Evolutionary conservation across 92 coral and sea anemone species (phyloP), one percentile per base, ranked within the genome.

Genomic region (Heliopora coerulea): DNA sequence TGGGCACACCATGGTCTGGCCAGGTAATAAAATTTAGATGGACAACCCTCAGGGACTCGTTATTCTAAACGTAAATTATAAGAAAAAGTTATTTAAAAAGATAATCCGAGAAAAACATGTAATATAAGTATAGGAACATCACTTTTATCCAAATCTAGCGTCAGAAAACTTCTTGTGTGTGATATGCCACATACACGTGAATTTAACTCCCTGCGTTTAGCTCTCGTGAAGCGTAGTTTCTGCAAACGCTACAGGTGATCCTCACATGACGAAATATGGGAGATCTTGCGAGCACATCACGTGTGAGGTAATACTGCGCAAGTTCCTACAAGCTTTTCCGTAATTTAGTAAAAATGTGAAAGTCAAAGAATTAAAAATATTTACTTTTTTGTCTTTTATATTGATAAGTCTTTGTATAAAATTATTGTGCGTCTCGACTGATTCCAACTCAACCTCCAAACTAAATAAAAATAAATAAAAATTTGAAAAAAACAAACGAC

Each of bases 1-100:
- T 90, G 6, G 97, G 96, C 5, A 92, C 97, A 29, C 96, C 97
- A 54, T 92, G 97, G 65, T 92, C 97, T 27, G 97, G 97, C 97
- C 97, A 92, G 27, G 69, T 67, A 1, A 65, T 80, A 54, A 87
- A 92, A 64, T 90, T 87, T 5, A 92, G 83, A 52, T 92, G 97
- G 8, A 82, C 85, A 15, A 92, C 82, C 19, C 78, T 78, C 33
- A 87, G 78, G 49, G 86, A 80, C 52, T 82, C 78, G 29, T 90
- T 88, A 78, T 81, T 84, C 97, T 92, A 74, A 18, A 68, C 20
- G 37, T 67, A 20, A 80, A 40, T n/a, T n/a, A n/a, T n/a, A n/a
- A 26, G n/a, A 17, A 28, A 14, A 1, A 63, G 8, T 18, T 13
- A 29, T 28, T 59, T 0, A 31, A 10, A 18, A 7, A 27, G 19